Conservation (phyloP, 2,113 vertebrate species). For the Calidris pugnax region DNA sequence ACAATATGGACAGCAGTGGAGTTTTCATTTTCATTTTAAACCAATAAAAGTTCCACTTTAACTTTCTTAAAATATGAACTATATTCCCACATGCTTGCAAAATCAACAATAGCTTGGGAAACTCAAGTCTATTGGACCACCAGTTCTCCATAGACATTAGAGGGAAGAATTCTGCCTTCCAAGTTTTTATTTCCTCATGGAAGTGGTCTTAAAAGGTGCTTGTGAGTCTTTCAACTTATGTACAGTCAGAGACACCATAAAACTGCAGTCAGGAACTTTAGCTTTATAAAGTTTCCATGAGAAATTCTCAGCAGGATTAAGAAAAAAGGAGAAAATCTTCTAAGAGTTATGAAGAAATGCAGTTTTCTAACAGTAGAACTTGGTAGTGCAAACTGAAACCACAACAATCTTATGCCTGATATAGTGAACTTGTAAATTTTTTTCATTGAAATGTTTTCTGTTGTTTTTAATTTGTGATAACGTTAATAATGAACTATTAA, state of each 20-base stretch:
- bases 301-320: background rate
- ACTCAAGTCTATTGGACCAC: background rate
- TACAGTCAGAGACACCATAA: background rate
- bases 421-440: background rate
- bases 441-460: background rate
- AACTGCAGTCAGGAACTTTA: background rate
- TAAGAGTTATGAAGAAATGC: background rate
- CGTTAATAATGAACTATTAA: background rate
- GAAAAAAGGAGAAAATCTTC: background rate
- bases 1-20: background rate
- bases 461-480: background rate
- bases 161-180: background rate
- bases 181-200: background rate
- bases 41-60: background rate
- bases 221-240: background rate
- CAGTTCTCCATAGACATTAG: background rate
- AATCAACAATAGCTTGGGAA: background rate
- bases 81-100: background rate
- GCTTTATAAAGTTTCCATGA: background rate
- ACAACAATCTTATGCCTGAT: background rate
- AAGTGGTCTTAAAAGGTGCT: background rate
- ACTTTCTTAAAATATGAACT: background rate
- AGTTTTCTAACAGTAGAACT: background rate
- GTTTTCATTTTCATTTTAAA: background rate
- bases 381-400: background rate